Evolutionary conservation across 2,113 vertebrate species (phyloP).

Genomic region (Triplophysa tibetana): DNA sequence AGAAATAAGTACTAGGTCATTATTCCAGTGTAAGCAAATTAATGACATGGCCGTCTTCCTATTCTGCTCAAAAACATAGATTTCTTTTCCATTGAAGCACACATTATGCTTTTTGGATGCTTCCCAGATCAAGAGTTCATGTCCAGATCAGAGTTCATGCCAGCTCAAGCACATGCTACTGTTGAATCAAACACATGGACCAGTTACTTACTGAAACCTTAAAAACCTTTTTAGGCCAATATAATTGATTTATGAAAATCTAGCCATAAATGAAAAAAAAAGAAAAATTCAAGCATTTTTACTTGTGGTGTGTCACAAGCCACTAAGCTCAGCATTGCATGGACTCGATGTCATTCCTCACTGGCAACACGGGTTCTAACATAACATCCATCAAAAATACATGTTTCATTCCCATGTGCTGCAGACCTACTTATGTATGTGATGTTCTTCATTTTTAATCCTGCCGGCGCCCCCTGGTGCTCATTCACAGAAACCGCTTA

Average conservation of each 20-base stretch:
- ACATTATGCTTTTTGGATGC: neutral
- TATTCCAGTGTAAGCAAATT: neutral
- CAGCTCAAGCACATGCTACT: too few relatives aligned
- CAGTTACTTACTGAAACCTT: too few relatives aligned
- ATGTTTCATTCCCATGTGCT: constrained; percentile 10
- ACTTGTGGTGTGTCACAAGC: neutral
- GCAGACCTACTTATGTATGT: neutral
- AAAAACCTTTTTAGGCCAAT: too few relatives aligned
- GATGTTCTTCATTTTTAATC: constrained; percentile 8
- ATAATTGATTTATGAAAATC: neutral
- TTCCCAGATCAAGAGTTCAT: neutral
- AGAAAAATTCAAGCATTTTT: neutral
- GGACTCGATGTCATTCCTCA: neutral
- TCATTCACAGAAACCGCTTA: neutral
- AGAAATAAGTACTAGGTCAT: too few relatives aligned
- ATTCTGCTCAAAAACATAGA: neutral
- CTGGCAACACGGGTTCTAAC: neutral
- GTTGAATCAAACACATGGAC: too few relatives aligned
- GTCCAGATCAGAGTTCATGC: too few relatives aligned
- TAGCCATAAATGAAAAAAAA: neutral
- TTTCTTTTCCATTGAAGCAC: neutral
- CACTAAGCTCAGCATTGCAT: neutral
- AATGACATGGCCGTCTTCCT: neutral
- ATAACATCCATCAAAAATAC: constrained; percentile 25
- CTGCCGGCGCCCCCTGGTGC: constrained; percentile 26